A percentile compares a stretch with the other conserved stretches of the same genome.
These are phyloP conservation scores for Chondrosia reniformis DNA, from an alignment of 37 sponge, comb jelly and placozoan genomes.

Conservation along the genomic window DNA sequence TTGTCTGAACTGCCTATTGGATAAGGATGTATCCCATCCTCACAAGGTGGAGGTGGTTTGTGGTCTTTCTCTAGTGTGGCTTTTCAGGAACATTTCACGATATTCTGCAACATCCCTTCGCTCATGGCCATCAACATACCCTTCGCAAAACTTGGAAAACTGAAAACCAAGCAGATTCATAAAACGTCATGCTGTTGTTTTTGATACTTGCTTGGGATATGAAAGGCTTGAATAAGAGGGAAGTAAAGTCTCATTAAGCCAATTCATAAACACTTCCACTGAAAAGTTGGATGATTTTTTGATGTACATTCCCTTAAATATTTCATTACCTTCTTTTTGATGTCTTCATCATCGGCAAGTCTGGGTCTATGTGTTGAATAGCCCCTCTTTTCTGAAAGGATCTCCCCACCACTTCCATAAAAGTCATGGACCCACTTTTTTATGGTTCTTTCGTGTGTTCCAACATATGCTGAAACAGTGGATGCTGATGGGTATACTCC, in stretches of 20 bases:
- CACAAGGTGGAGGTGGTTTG: background rate
- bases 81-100: background rate
- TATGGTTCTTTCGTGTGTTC: background rate
- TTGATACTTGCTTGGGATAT: background rate
- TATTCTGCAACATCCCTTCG: background rate
- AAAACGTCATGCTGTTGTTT: background rate
- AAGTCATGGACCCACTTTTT: background rate
- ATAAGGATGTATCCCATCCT: background rate
- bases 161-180: background rate
- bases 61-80: background rate
- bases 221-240: background rate
- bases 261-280: background rate
- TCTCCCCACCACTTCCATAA: background rate
- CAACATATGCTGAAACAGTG: background rate
- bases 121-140: constrained; percentile 8
- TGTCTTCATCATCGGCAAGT: too few species aligned
- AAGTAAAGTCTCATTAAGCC: background rate
- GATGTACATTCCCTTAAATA: background rate
- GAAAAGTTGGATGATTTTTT: background rate
- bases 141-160: background rate
- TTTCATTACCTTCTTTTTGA: background rate
- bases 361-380: too few species aligned
- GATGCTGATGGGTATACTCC: background rate
- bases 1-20: background rate
- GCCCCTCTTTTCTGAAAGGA: background rate